Conservation (phyloP, 1,140 invertebrate species). For the Cepaea nemoralis region DNA sequence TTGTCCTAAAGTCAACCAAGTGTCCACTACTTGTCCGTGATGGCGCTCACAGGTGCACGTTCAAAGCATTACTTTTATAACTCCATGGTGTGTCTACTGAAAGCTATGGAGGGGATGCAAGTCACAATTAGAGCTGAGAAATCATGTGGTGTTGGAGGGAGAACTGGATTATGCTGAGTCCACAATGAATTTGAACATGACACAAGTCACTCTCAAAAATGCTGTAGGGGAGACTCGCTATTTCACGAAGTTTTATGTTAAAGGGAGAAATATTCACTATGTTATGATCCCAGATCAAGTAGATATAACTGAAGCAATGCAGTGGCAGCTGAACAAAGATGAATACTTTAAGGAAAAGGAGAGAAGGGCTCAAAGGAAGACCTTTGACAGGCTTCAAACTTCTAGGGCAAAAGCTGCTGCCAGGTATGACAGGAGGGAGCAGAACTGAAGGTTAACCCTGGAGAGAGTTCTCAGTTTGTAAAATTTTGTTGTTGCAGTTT, state of each 20-base stretch:
- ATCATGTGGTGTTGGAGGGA: constrained; percentile 78
- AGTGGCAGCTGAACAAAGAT: constrained; percentile 37
- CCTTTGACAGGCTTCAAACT: constrained; percentile 6
- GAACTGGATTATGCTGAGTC: constrained; percentile 76
- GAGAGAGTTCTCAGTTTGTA: too few relatives aligned
- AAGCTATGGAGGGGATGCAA: constrained; percentile 77
- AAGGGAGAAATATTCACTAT: constrained; percentile 78
- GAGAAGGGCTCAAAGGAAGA: background rate
- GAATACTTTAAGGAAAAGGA: constrained; percentile 30
- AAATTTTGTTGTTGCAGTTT: too few relatives aligned
- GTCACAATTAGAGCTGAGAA: constrained; percentile 79
- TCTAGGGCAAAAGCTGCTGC: background rate
- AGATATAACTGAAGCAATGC: constrained; percentile 59
- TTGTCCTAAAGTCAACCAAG: too few relatives aligned
- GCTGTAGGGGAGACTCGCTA: constrained; percentile 72
- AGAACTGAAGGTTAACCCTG: background rate
- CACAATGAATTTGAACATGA: constrained; percentile 80
- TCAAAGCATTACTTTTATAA: constrained; percentile 56
- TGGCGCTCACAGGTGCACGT: background rate
- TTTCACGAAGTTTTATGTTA: constrained; percentile 77
- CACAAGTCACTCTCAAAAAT: constrained; percentile 76
- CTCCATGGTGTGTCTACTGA: constrained; percentile 74
- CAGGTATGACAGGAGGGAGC: constrained; percentile 6
- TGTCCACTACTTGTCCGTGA: too few relatives aligned
- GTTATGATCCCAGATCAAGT: constrained; percentile 77